These are phyloP conservation scores for Phylloscopus trochilus DNA, from an alignment of 2,113 vertebrate species.

Conservation along the genomic window DNA sequence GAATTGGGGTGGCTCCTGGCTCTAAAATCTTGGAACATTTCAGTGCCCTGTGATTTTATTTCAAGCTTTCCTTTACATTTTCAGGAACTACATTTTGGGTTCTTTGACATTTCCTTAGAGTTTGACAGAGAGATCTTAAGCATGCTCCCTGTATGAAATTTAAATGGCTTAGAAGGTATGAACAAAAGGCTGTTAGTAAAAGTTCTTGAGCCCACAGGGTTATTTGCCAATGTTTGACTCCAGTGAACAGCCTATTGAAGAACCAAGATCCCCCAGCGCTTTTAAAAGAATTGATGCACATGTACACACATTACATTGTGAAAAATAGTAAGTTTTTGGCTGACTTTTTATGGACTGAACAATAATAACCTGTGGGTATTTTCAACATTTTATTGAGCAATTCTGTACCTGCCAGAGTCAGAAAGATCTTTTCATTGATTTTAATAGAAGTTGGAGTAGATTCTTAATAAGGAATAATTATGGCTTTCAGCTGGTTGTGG, in stretches of 20 bases:
- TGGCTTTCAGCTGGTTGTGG: neutral
- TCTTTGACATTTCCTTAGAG: constrained; percentile 6
- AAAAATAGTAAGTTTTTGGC: constrained; percentile 15
- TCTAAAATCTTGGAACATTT: neutral
- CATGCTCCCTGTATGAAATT: neutral
- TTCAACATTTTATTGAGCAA: constrained; percentile 21
- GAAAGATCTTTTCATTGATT: constrained; percentile 37
- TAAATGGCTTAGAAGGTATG: constrained; percentile 21
- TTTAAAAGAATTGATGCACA: constrained; percentile 8
- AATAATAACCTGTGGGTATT: constrained; percentile 19
- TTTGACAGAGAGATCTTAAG: neutral
- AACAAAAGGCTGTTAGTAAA: constrained; percentile 7
- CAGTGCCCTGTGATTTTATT: neutral
- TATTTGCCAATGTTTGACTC: constrained; percentile 28
- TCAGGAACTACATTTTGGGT: neutral
- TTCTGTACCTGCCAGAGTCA: neutral
- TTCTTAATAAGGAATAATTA: neutral
- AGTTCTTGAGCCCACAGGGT: neutral
- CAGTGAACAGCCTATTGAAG: neutral
- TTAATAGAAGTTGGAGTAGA: neutral
- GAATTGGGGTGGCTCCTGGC: neutral
- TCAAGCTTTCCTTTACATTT: neutral
- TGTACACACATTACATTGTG: neutral
- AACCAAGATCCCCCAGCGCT: neutral
- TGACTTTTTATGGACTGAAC: neutral